A percentile compares a stretch with the other conserved stretches of the same genome.
Evolutionary conservation across 2,888 invertebrate species (phyloP).

Genomic region (Cephus nigrinus): DNA sequence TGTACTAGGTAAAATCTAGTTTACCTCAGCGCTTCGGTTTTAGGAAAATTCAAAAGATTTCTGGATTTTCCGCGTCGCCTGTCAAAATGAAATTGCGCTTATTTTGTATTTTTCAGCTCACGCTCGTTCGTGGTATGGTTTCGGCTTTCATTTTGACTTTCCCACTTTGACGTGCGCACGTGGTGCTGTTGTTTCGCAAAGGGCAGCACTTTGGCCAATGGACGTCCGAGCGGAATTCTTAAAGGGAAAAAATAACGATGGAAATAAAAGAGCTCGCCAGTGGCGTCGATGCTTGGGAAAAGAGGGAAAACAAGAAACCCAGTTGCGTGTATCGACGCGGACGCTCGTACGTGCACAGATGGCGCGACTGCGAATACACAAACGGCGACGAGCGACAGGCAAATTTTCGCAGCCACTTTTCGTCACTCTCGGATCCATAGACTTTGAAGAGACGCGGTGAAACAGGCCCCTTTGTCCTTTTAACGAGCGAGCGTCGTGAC

Average conservation of each 20-base stretch:
- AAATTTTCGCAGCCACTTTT: not conserved
- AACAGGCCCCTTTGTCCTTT: not conserved
- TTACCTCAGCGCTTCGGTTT: not conserved
- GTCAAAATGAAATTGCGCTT: not conserved
- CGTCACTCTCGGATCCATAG: not conserved
- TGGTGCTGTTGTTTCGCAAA: not conserved
- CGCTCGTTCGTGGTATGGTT: not conserved
- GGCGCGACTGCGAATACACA: not conserved
- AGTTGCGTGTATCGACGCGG: not conserved
- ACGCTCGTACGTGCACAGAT: not conserved
- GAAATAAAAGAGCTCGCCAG: not conserved
- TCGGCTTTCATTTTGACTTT: not conserved
- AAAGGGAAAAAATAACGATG: not conserved
- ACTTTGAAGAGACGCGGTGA: not conserved
- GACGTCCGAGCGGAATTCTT: not conserved
- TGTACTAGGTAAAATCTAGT: not conserved
- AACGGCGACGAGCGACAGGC: not conserved
- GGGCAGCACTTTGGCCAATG: not conserved
- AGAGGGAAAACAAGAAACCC: not conserved
- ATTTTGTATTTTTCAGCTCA: not conserved
- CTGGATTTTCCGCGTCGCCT: not conserved
- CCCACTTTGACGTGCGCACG: not conserved
- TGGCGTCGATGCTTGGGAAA: not conserved
- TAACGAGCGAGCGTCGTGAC: not conserved
- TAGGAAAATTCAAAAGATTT: not conserved